phyloP scores from a whole-genome alignment of 2,113 vertebrate genomes.

The Paraplagusia blochii region DNA sequence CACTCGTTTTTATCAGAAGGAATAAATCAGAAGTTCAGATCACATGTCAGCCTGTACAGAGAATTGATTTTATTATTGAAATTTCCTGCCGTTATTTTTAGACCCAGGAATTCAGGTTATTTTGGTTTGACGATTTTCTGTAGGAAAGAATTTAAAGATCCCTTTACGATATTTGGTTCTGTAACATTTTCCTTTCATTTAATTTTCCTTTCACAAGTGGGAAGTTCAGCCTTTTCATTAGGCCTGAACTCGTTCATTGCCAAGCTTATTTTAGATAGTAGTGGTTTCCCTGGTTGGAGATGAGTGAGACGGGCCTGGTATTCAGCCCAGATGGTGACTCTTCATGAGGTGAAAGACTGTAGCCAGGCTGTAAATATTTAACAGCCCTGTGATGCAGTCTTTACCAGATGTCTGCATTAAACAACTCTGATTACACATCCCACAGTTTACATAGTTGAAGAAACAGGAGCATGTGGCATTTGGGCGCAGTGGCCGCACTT shows the following conservation, averaged over 20 bases:
- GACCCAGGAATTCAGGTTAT: conserved; percentile 35
- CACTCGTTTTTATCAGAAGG: conserved; percentile 57
- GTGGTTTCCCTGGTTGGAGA: conserved; percentile 54
- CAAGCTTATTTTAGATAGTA: conserved; percentile 58
- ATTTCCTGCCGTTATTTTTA: not conserved
- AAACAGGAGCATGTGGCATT: conserved; percentile 79
- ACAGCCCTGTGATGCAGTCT: conserved; percentile 70
- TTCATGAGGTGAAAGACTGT: conserved; percentile 75
- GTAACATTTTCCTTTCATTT: conserved; percentile 39
- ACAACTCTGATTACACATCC: conserved; percentile 81
- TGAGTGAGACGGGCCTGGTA: conserved; percentile 58
- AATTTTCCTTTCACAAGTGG: conserved; percentile 41
- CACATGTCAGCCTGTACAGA: conserved; percentile 17
- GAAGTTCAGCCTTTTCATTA: conserved; percentile 43
- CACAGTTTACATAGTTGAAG: conserved; percentile 80
- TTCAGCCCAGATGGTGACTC: conserved; percentile 74
- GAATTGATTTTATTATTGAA: too few relatives aligned
- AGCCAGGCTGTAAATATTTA: conserved; percentile 79
- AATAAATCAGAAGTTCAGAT: conserved; percentile 29
- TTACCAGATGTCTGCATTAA: conserved; percentile 79
- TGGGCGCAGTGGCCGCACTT: conserved; percentile 67
- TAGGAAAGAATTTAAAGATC: conserved; percentile 29
- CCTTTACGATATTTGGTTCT: conserved; percentile 23
- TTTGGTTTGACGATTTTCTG: conserved; percentile 8
- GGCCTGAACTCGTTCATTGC: conserved; percentile 35